phyloP scores from a whole-genome alignment of 1,140 invertebrate genomes.

The Drosophila insularis region DNA sequence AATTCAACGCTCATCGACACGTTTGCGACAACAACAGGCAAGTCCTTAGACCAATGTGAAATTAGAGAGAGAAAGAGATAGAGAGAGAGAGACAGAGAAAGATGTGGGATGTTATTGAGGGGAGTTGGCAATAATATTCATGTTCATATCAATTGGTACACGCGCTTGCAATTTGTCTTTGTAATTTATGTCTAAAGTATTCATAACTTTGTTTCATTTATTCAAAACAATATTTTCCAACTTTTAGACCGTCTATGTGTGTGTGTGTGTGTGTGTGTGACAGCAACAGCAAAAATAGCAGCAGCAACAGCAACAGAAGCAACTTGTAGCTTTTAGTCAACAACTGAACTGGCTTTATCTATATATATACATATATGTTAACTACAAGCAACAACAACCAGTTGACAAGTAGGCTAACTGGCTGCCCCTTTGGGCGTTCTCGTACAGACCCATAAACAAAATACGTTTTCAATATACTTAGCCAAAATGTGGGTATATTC shows the following conservation, averaged over 20 bases:
- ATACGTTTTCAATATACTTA: slow-evolving; percentile 4
- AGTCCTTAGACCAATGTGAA: no score
- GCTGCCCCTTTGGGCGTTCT: slow-evolving; percentile 40
- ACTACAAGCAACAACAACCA: slow-evolving; percentile 50
- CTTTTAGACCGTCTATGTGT: background rate
- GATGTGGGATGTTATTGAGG: background rate
- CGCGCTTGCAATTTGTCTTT: slow-evolving; percentile 8
- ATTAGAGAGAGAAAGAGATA: background rate
- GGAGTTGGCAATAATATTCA: background rate
- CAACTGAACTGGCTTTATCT: slow-evolving; percentile 64
- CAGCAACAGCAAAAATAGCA: slow-evolving; percentile 21
- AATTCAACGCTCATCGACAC: slow-evolving; percentile 70
- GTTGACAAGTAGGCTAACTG: slow-evolving; percentile 73
- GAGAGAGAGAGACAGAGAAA: background rate
- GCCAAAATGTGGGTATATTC: no score
- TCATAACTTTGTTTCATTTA: slow-evolving; percentile 12
- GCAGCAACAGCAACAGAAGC: slow-evolving; percentile 1
- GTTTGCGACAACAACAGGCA: slow-evolving; percentile 82
- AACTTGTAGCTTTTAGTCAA: slow-evolving; percentile 30
- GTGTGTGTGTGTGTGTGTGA: slow-evolving; percentile 1
- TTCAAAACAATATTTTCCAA: background rate
- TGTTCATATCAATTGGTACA: background rate
- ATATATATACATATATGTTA: slow-evolving; percentile 39
- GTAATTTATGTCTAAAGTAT: slow-evolving; percentile 9
- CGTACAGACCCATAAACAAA: slow-evolving; percentile 28